Base-by-base conservation (phyloP, 2,888 invertebrate genomes). In the Alcis repandata region DNA sequence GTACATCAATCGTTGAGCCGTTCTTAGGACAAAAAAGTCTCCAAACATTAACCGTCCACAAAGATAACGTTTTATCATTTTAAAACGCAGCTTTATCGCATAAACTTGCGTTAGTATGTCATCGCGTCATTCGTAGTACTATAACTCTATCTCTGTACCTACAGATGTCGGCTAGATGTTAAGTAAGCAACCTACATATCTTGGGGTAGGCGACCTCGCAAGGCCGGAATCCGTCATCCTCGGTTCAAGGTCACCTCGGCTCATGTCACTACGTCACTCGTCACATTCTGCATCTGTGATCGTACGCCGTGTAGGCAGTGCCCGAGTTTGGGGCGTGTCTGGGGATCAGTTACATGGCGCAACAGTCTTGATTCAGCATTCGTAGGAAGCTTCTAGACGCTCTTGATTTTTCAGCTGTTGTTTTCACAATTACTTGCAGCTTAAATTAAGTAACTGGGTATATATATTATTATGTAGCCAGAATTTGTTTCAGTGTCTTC, bases 171-270 rank as follows among this genome's bases (percentile, higher is more conserved):
- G 78, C 83, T 86, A 86, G 86, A 87, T 66, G 65, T 66, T 66
- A 66, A 66, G 84, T 79, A 80, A 75, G 78, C 81, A 82, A 84
- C 83, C 82, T 78, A 84, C 80, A 82, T 83, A 81, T 79, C 73
- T 69, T 77, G 72, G 81, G 85, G 84, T 87, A 89, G 82, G 76
- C 83, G 91, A 90, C 90, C 91, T 82, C 86, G 80, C 92, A 93
- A 93, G 92, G 92, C 90, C 92, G 91, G 86, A 86, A 91, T 91
- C 86, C 88, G 91, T 93, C 92, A 92, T 89, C 81, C 83, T 79
- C 76, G 79, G 90, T 90, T 89, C 92, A 92, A 92, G 92, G 92
- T 87, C 88, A 88, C 87, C 79, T 80, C 84, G 82, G 75, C 85
- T 85, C 75, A 76, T 74, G 73, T 76, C 73, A 73, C 73, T 73